phyloP scores from a whole-genome alignment of 2,797 vertebrate species.

The Picus viridis region DNA sequence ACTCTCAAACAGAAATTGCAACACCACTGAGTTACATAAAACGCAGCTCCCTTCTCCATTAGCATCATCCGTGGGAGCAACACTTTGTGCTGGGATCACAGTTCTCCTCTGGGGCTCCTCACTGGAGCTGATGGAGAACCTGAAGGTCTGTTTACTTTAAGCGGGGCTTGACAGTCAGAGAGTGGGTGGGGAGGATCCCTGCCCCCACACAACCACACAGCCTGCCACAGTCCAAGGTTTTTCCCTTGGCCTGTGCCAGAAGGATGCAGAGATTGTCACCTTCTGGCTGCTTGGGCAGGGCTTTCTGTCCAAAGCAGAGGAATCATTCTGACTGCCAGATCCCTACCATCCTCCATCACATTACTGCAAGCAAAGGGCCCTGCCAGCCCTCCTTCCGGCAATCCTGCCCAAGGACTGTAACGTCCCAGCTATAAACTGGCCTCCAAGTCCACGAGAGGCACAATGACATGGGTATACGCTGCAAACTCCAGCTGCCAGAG shows the following conservation, averaged over 20 bases:
- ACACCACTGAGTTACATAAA: background rate
- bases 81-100: background rate
- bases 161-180: background rate
- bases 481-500: background rate
- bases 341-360: background rate
- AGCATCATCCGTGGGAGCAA: fast-evolving
- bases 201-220: fast-evolving
- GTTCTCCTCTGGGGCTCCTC: background rate
- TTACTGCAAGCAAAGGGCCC: background rate
- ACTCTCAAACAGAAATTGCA: background rate
- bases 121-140: background rate
- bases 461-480: fast-evolving
- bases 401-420: background rate
- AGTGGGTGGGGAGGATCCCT: background rate
- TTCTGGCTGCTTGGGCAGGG: background rate
- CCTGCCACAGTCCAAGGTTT: background rate
- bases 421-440: background rate
- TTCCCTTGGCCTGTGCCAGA: background rate
- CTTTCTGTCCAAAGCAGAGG: background rate
- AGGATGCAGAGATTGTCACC: background rate
- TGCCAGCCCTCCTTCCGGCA: background rate
- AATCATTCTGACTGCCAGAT: background rate
- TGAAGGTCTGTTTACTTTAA: slow-evolving; percentile 25
- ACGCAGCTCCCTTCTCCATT: background rate
- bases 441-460: fast-evolving